Evolutionary conservation across 2,797 vertebrate species (phyloP).

Genomic region (Rachycentron canadum): DNA sequence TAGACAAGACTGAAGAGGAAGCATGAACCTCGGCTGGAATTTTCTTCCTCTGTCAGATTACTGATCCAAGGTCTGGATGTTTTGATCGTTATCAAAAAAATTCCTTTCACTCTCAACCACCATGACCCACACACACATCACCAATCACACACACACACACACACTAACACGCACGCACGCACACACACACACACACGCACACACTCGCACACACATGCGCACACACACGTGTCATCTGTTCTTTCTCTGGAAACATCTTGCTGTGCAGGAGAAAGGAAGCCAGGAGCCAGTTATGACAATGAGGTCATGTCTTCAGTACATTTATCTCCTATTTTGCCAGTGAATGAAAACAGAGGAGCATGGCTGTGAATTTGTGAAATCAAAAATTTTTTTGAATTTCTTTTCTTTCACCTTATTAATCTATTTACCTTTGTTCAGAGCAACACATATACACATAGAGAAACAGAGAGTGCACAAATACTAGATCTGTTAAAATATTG

Average conservation of each 20-base stretch:
- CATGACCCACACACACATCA: not conserved
- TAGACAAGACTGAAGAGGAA: not conserved
- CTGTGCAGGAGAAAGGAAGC: constrained; percentile 23
- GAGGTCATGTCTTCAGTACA: not conserved
- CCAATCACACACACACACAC: too few species aligned
- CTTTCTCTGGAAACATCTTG: not conserved
- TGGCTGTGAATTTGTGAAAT: constrained; percentile 1
- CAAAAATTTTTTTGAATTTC: not conserved
- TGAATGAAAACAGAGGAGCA: not conserved
- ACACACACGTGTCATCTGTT: constrained; percentile 8
- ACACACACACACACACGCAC: not conserved
- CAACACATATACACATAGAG: too few species aligned
- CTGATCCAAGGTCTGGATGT: constrained; percentile 10
- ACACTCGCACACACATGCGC: not conserved
- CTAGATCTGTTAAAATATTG: too few species aligned
- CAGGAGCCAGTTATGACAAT: not conserved
- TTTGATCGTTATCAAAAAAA: not conserved
- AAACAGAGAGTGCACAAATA: too few species aligned
- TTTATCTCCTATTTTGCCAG: not conserved
- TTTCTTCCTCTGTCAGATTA: not conserved
- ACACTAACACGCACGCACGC: too few species aligned
- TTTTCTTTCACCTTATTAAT: too few species aligned
- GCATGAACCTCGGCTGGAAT: constrained; percentile 3
- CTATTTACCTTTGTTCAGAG: too few species aligned
- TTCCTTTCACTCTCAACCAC: not conserved